Percentiles rank a stretch among this genome's conserved stretches.
Conservation (phyloP, 2,113 vertebrate genomes). For the Hydrochoerus hydrochaeris region DNA sequence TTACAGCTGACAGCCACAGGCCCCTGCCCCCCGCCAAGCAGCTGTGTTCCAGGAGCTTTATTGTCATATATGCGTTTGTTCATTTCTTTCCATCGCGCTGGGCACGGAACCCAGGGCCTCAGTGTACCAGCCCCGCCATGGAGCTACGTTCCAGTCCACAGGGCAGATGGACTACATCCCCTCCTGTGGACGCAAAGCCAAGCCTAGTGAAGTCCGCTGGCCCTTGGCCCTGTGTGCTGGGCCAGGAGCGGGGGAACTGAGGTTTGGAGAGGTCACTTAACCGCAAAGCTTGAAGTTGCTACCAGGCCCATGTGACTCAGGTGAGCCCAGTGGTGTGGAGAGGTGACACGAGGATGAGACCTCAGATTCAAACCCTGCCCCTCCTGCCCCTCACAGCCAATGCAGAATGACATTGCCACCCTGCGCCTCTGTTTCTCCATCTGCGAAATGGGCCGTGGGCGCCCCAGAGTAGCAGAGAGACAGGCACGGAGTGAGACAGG, state of each 20-base stretch:
- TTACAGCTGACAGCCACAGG: background rate
- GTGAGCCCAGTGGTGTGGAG: fast-evolving
- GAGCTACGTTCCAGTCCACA: too few relatives aligned
- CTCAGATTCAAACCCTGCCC: background rate
- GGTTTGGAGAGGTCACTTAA: background rate
- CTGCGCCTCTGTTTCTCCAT: background rate
- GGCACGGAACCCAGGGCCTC: too few relatives aligned
- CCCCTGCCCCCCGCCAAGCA: fast-evolving
- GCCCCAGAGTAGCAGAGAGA: background rate
- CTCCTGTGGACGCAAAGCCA: background rate
- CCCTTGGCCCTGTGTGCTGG: background rate
- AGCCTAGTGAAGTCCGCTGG: fast-evolving
- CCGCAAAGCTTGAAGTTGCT: background rate
- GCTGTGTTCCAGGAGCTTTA: too few relatives aligned
- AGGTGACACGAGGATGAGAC: background rate
- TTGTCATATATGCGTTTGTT: background rate
- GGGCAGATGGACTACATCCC: fast-evolving
- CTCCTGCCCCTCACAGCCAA: background rate
- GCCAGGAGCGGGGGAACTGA: background rate
- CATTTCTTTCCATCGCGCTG: background rate
- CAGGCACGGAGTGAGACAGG: fast-evolving
- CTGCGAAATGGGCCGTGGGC: background rate
- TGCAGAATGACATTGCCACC: background rate
- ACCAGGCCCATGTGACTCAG: background rate
- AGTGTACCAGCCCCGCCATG: too few relatives aligned